A percentile compares a stretch with the other conserved stretches of the same genome.
These are phyloP conservation scores for Eulithis testata DNA, from an alignment of 2,888 invertebrate genomes.

Conservation along the genomic window DNA sequence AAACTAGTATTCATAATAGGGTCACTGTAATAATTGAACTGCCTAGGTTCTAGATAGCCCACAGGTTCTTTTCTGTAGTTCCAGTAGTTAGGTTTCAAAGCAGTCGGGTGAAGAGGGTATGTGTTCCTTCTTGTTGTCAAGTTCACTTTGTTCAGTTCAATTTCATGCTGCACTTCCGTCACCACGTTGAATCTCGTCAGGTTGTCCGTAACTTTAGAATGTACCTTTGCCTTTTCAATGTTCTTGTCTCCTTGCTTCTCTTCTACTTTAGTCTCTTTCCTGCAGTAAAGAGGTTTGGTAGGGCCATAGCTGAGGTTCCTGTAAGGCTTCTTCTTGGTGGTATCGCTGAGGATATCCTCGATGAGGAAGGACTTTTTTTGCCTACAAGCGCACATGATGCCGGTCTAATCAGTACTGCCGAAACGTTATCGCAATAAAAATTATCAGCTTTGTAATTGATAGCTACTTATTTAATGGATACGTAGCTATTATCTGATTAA, in stretches of 20 bases:
- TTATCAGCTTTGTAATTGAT: slow-evolving; percentile 77
- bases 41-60: slow-evolving; percentile 53
- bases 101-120: slow-evolving; percentile 69
- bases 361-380: slow-evolving; percentile 76
- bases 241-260: slow-evolving; percentile 21
- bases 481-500: slow-evolving; percentile 63
- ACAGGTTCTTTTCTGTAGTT: slow-evolving; percentile 60
- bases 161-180: slow-evolving; percentile 58
- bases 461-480: slow-evolving; percentile 80
- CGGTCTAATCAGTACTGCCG: slow-evolving; percentile 66
- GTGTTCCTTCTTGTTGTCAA: slow-evolving; percentile 69
- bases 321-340: slow-evolving; percentile 60
- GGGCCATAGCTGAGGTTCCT: slow-evolving; percentile 63
- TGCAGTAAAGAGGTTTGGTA: slow-evolving; percentile 57
- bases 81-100: slow-evolving; percentile 68
- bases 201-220: slow-evolving; percentile 37
- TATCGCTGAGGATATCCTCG: slow-evolving; percentile 71
- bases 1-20: slow-evolving; percentile 66
- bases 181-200: slow-evolving; percentile 52
- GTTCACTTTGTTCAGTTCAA: slow-evolving; percentile 55
- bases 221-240: slow-evolving; percentile 2
- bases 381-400: slow-evolving; percentile 77
- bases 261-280: slow-evolving; percentile 27
- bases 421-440: slow-evolving; percentile 65
- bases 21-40: slow-evolving; percentile 68